These are phyloP conservation scores for Drosophila anceps DNA, from an alignment of 2,888 invertebrate genomes.

Conservation along the genomic window DNA sequence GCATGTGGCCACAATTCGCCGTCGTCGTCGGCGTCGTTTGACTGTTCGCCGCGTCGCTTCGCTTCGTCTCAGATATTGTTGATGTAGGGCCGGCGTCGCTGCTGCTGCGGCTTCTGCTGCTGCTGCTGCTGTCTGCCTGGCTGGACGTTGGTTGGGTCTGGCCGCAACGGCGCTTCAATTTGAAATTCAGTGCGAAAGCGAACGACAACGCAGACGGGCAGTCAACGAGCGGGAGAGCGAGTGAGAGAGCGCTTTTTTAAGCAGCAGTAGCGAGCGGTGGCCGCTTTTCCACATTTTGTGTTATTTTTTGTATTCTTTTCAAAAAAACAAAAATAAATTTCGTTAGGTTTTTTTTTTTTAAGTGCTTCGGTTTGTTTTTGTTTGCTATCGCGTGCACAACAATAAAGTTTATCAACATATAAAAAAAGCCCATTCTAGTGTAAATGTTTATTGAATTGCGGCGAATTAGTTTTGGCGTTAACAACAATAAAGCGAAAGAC, in stretches of 20 bases:
- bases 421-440: constrained; percentile 37
- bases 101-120: constrained; percentile 17
- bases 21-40: constrained; percentile 23
- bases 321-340: neutral
- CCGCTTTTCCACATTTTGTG: constrained; percentile 44
- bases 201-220: constrained; percentile 63
- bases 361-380: constrained; percentile 33
- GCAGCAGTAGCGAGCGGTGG: constrained; percentile 31
- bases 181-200: constrained; percentile 71
- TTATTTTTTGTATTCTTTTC: constrained; percentile 21
- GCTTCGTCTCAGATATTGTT: constrained; percentile 52
- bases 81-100: constrained; percentile 50
- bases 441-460: constrained; percentile 35
- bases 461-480: constrained; percentile 39
- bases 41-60: constrained; percentile 27
- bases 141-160: constrained; percentile 61
- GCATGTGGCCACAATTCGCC: constrained; percentile 38
- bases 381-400: constrained; percentile 26
- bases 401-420: constrained; percentile 47
- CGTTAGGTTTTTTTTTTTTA: neutral
- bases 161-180: constrained; percentile 61
- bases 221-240: constrained; percentile 20
- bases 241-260: constrained; percentile 32
- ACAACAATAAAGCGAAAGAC: constrained; percentile 42
- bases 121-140: constrained; percentile 23